phyloP scores from a whole-genome alignment of 2,113 vertebrate genomes.

The Girardinichthys multiradiatus region DNA sequence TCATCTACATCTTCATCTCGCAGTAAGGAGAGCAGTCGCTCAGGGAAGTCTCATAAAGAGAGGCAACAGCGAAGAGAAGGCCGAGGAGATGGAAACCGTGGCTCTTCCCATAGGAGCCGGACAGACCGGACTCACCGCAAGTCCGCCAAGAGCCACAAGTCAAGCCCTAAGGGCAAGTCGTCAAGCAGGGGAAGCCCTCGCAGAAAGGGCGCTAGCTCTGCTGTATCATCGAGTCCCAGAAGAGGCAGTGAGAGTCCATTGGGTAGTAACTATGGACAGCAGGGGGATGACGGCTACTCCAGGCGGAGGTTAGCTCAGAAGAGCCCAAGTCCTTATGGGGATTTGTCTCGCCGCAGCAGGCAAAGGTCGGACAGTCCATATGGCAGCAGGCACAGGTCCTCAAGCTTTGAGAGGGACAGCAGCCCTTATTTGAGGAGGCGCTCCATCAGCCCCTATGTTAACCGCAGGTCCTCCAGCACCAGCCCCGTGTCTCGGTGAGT shows the following conservation, averaged over 20 bases:
- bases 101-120: conserved; percentile 84
- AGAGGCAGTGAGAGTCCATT: conserved; percentile 85
- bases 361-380: conserved; percentile 92
- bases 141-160: conserved; percentile 91
- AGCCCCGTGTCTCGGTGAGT: conserved; percentile 93
- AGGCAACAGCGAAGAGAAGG: conserved; percentile 84
- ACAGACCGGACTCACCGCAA: conserved; percentile 88
- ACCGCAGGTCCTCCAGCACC: conserved; percentile 91
- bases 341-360: conserved; percentile 83
- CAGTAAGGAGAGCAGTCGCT: conserved; percentile 79
- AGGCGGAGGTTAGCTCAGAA: conserved; percentile 83
- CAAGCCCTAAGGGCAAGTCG: conserved; percentile 88
- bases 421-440: conserved; percentile 89
- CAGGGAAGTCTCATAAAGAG: conserved; percentile 88
- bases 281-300: conserved; percentile 86
- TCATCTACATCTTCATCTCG: conserved; percentile 78
- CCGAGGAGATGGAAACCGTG: conserved; percentile 56
- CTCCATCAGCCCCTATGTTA: conserved; percentile 90
- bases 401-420: conserved; percentile 93
- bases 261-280: conserved; percentile 74
- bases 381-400: conserved; percentile 88
- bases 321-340: conserved; percentile 90
- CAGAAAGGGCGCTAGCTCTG: conserved; percentile 80
- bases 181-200: conserved; percentile 85
- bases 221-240: conserved; percentile 82